Evolutionary conservation across 37 sponge, comb jelly and placozoan genomes (phyloP), one percentile per base, ranked within the genome.

Genomic region (Dysidea cf. avara): DNA sequence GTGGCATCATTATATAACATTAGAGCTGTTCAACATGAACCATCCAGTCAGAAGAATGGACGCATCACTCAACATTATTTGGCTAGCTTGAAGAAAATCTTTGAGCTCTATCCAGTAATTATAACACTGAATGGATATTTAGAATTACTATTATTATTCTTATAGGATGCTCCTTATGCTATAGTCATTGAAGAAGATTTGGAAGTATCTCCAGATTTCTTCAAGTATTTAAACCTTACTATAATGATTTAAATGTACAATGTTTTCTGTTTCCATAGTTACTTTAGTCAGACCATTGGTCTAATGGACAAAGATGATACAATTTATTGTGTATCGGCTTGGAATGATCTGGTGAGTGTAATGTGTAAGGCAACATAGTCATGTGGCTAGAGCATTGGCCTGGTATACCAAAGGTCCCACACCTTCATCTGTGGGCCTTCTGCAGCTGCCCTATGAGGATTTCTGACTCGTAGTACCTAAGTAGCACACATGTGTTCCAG

Each of bases 31-130:
- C n/a, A 92, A 67, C 94, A 94, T 76, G 74, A 68, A 22, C 94
- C 94, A 22, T 48, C 52, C 87, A 90, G 94, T 34, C 65, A 81
- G 67, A 89, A 77, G 72, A 94, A 94, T 78, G 94, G 92, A 0
- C 65, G 94, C 20, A 94, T 94, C 38, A 62, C 94, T 31, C 90
- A 96, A 69, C 96, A 96, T 68, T 96, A 96, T 83, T 92, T 82
- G 71, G 66, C 87, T 39, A 87, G 86, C 51, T 75, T 96, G 38
- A 66, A 72, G 11, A 34, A 54, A 1, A 72, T 73, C 36, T 96
- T 96, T 87, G 80, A 85, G 51, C 69, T 56, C 25, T 70, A 85
- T 38, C 96, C 93, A 53, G 81, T 80, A 38, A 75, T 76, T 63
- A 11, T 30, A 9, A n/a, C n/a, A n/a, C n/a, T n/a, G n/a, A n/a